Evolutionary conservation across 2,797 vertebrate species (phyloP).

Genomic region (Emydoidea blandingii): DNA sequence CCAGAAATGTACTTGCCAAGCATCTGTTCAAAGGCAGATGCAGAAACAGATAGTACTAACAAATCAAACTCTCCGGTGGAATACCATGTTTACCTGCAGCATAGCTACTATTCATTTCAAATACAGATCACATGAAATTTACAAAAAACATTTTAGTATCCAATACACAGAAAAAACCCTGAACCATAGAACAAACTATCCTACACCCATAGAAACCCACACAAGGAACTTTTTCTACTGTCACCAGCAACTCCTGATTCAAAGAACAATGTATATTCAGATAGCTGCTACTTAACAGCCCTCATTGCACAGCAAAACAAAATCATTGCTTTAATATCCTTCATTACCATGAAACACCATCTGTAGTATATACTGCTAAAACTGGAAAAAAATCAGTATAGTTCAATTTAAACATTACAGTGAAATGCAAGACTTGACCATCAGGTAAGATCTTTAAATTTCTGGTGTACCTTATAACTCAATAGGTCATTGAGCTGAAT

Average conservation of each 20-base stretch:
- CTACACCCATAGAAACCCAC: background rate
- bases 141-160: background rate
- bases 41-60: background rate
- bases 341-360: constrained; percentile 5
- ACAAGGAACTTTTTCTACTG: background rate
- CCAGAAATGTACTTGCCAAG: background rate
- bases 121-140: background rate
- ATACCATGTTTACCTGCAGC: background rate
- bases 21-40: constrained; percentile 2
- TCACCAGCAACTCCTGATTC: background rate
- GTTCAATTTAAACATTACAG: background rate
- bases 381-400: background rate
- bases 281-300: background rate
- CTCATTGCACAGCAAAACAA: background rate
- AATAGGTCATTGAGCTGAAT: constrained; percentile 11
- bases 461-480: background rate
- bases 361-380: constrained; percentile 29
- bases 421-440: constrained; percentile 40
- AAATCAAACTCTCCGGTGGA: background rate
- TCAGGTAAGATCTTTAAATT: constrained; percentile 40
- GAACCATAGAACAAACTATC: background rate
- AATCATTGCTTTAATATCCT: constrained; percentile 25
- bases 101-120: background rate
- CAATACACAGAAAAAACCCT: background rate
- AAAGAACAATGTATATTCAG: background rate